phyloP scores from a whole-genome alignment of 2,888 invertebrate species.

The Sclerodermus sp. region DNA sequence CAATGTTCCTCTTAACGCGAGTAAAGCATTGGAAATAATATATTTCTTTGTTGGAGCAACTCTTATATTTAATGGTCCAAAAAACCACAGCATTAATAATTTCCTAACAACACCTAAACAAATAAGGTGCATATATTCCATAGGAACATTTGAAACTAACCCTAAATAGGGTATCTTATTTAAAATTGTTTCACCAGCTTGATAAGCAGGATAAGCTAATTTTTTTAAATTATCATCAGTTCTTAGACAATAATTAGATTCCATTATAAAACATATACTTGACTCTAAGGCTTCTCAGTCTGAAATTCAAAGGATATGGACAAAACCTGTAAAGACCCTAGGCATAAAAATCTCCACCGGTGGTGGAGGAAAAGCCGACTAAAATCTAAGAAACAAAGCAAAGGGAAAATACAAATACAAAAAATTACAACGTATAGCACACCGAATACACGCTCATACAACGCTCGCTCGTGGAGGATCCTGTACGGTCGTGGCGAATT shows the following conservation, averaged over 20 bases:
- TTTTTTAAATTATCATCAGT: conserved; percentile 17
- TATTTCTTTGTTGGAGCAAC: neutral
- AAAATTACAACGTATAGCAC: too few relatives aligned
- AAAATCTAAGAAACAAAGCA: too few relatives aligned
- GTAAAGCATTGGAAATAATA: conserved; percentile 3
- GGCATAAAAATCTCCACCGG: too few relatives aligned
- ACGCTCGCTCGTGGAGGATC: too few relatives aligned
- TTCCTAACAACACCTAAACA: conserved; percentile 39
- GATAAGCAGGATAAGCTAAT: conserved; percentile 6
- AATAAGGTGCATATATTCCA: conserved; percentile 40
- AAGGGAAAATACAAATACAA: too few relatives aligned
- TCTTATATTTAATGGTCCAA: conserved; percentile 16
- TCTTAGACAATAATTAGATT: conserved; percentile 8
- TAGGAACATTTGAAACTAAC: conserved; percentile 28
- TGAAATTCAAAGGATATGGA: too few relatives aligned
- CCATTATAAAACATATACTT: too few relatives aligned
- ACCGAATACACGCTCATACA: too few relatives aligned
- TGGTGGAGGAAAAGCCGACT: too few relatives aligned
- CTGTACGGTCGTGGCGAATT: too few relatives aligned
- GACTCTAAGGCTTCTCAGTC: too few relatives aligned
- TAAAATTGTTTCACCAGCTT: conserved; percentile 19
- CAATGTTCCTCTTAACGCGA: conserved; percentile 3
- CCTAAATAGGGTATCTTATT: conserved; percentile 36
- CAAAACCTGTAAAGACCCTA: too few relatives aligned
- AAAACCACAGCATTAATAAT: conserved; percentile 32